Evolutionary conservation across 2,888 invertebrate species (phyloP).

Genomic region (Lasioglossum oenotherae): DNA sequence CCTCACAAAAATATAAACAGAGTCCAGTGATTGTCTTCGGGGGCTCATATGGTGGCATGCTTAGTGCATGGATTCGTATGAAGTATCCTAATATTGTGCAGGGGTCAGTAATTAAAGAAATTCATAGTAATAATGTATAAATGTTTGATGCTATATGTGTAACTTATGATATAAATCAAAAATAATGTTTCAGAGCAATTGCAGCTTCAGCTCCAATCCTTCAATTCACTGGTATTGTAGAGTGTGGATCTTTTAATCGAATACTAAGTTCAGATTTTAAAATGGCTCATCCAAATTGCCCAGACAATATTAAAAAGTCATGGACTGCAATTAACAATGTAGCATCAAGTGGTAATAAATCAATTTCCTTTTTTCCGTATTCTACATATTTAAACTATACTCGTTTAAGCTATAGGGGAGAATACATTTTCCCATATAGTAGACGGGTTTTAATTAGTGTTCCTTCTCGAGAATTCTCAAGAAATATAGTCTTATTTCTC

Average conservation of each 20-base stretch:
- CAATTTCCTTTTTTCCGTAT: background rate
- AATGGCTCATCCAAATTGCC: constrained; percentile 87
- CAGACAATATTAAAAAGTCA: constrained; percentile 89
- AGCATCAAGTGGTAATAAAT: constrained; percentile 85
- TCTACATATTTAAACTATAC: background rate
- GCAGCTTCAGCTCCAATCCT: constrained; percentile 97
- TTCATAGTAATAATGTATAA: background rate
- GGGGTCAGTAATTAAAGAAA: constrained; percentile 85
- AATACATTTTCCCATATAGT: background rate
- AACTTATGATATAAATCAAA: background rate
- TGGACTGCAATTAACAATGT: constrained; percentile 89
- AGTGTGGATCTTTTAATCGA: constrained; percentile 91
- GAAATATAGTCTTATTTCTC: too few species aligned
- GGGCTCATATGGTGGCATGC: constrained; percentile 99
- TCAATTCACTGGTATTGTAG: constrained; percentile 92
- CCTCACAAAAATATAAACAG: constrained; percentile 80
- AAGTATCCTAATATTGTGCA: constrained; percentile 96
- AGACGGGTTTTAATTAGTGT: too few species aligned
- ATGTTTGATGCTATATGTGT: background rate
- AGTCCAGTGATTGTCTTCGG: constrained; percentile 93
- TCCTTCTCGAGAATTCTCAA: too few species aligned
- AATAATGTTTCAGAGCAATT: constrained; percentile 88
- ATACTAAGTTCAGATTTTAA: constrained; percentile 93
- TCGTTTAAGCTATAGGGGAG: background rate
- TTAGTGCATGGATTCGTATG: constrained; percentile 97